Conservation (phyloP, 2,888 invertebrate species). For the Pheosia gnoma region DNA sequence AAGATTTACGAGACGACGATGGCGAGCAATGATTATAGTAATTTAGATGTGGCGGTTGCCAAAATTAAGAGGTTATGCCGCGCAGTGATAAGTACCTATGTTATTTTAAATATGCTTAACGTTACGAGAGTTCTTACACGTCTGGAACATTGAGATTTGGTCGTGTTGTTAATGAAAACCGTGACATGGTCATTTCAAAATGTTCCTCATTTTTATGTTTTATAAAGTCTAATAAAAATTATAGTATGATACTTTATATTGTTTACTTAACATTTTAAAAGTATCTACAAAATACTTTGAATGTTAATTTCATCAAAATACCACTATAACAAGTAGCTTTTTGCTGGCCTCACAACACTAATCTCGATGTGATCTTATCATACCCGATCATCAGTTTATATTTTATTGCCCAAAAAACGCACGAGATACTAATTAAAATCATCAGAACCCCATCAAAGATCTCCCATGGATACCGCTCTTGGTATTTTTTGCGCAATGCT, state of each 20-base stretch:
- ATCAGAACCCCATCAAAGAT: slow-evolving; percentile 46
- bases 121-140: background rate
- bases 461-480: slow-evolving; percentile 38
- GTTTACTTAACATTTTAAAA: too few relatives aligned
- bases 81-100: slow-evolving; percentile 47
- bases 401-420: slow-evolving; percentile 27
- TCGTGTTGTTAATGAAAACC: background rate
- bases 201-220: background rate
- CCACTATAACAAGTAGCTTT: slow-evolving; percentile 14
- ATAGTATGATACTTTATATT: too few relatives aligned
- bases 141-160: background rate
- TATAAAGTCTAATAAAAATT: too few relatives aligned
- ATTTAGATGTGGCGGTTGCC: slow-evolving; percentile 65
- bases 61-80: slow-evolving; percentile 66
- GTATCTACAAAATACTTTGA: too few relatives aligned
- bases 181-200: background rate
- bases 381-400: slow-evolving; percentile 20
- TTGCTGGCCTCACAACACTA: slow-evolving; percentile 28
- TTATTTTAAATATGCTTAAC: background rate
- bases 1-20: slow-evolving; percentile 73
- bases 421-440: slow-evolving; percentile 35
- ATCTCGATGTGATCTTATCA: slow-evolving; percentile 18
- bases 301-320: background rate
- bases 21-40: slow-evolving; percentile 69
- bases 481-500: slow-evolving; percentile 51